These are phyloP conservation scores for Periplaneta americana DNA, from an alignment of 1,140 invertebrate genomes.

Conservation along the genomic window DNA sequence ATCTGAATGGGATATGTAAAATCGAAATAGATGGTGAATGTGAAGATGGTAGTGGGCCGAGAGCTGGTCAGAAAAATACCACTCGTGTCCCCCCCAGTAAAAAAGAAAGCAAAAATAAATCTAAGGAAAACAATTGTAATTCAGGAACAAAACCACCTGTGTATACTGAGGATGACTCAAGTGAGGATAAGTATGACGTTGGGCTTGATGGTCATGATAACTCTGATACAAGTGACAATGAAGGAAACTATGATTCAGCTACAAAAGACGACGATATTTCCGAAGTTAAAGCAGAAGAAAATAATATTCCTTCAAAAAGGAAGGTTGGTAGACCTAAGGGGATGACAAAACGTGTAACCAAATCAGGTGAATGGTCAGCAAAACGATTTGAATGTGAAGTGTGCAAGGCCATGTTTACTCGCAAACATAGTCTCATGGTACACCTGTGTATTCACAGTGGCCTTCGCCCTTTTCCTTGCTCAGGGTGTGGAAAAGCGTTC, in stretches of 20 bases:
- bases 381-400: constrained; percentile 9
- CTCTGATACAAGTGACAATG: not conserved
- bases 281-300: not conserved
- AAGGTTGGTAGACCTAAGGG: not conserved
- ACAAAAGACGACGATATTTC: not conserved
- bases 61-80: not conserved
- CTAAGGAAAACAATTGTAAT: not conserved
- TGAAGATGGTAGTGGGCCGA: not conserved
- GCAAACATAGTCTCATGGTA: constrained; percentile 3
- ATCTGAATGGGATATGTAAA: not conserved
- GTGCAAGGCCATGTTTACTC: constrained; percentile 6
- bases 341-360: not conserved
- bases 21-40: not conserved
- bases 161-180: not conserved
- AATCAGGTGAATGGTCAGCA: not conserved
- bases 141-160: not conserved
- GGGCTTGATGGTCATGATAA: not conserved
- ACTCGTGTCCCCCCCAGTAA: not conserved
- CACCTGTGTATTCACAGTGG: constrained; percentile 3
- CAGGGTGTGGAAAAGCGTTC: constrained; percentile 4
- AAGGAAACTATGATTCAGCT: not conserved
- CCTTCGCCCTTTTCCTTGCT: not conserved
- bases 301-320: not conserved
- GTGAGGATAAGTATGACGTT: not conserved
- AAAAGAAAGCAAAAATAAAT: not conserved